Evolutionary conservation across 2,113 vertebrate genomes (phyloP).

Genomic region (Tympanuchus pallidicinctus): DNA sequence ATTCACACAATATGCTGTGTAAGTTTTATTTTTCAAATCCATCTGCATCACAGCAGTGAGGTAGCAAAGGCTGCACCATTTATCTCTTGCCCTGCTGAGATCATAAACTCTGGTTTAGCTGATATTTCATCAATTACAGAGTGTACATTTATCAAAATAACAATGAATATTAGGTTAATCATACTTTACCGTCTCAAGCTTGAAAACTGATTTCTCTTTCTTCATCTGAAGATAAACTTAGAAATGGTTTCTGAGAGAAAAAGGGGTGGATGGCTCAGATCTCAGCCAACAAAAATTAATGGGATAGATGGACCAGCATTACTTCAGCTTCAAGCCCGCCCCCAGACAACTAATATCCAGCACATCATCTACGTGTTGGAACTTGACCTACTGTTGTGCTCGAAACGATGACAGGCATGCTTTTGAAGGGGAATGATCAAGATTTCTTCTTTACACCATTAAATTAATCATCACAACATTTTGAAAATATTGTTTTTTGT

Average conservation of each 20-base stretch:
- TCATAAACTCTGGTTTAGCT: conserved; percentile 4
- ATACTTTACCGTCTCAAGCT: background rate
- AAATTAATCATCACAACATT: background rate
- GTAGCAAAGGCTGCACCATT: background rate
- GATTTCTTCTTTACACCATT: background rate
- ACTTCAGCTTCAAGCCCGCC: background rate
- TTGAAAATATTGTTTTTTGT: conserved; percentile 10
- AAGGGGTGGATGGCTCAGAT: background rate
- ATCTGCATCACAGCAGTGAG: background rate
- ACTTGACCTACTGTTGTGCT: background rate
- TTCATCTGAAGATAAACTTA: conserved; percentile 36
- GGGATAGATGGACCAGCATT: conserved; percentile 1
- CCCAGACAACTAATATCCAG: background rate
- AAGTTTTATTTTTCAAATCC: background rate
- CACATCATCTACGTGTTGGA: background rate
- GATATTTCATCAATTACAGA: conserved; percentile 47
- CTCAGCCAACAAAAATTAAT: conserved; percentile 15
- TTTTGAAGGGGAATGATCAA: background rate
- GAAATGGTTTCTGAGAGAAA: conserved; percentile 22
- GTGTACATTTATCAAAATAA: conserved; percentile 52
- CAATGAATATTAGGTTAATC: conserved; percentile 40
- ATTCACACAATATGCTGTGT: background rate
- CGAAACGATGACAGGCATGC: background rate
- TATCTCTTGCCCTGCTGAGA: conserved; percentile 5
- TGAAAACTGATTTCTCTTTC: conserved; percentile 30